phyloP scores from a whole-genome alignment of 2,797 vertebrate species.

The Pangasius mekongensis region DNA sequence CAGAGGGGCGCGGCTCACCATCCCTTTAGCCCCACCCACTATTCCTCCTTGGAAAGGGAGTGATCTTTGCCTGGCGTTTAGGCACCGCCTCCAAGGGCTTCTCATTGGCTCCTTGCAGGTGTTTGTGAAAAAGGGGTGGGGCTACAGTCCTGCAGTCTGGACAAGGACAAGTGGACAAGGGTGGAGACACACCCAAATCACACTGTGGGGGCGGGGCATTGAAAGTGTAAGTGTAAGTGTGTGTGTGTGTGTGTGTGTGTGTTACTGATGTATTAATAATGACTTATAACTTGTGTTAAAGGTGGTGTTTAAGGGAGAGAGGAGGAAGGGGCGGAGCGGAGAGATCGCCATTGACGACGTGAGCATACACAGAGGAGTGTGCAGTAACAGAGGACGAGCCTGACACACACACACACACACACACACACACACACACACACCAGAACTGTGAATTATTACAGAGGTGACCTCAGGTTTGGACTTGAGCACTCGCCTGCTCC shows the following conservation, averaged over 20 bases:
- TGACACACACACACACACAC: constrained; percentile 36
- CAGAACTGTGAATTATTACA: neutral
- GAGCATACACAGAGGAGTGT: constrained; percentile 78
- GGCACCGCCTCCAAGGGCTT: constrained; percentile 81
- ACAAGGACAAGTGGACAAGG: constrained; percentile 82
- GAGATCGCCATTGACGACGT: constrained; percentile 86
- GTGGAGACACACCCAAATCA: constrained; percentile 86
- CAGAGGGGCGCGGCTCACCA: constrained; percentile 77
- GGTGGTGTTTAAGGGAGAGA: constrained; percentile 87
- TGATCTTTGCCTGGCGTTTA: constrained; percentile 85
- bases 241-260: constrained; percentile 18
- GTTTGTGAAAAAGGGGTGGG: constrained; percentile 74
- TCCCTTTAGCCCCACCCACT: constrained; percentile 69
- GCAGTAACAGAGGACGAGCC: constrained; percentile 59
- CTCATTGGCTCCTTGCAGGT: constrained; percentile 86
- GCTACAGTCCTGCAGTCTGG: constrained; percentile 82
- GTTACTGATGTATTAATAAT: neutral
- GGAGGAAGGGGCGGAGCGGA: constrained; percentile 74
- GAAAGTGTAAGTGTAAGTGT: constrained; percentile 77
- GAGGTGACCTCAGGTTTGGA: constrained; percentile 8
- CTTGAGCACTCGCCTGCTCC: neutral
- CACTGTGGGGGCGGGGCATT: constrained; percentile 73
- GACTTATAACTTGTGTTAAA: constrained; percentile 55
- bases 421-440: constrained; percentile 24
- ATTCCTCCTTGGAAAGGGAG: constrained; percentile 48